Evolutionary conservation across 2,797 vertebrate genomes (phyloP).

Genomic region (Peromyscus aztecus): DNA sequence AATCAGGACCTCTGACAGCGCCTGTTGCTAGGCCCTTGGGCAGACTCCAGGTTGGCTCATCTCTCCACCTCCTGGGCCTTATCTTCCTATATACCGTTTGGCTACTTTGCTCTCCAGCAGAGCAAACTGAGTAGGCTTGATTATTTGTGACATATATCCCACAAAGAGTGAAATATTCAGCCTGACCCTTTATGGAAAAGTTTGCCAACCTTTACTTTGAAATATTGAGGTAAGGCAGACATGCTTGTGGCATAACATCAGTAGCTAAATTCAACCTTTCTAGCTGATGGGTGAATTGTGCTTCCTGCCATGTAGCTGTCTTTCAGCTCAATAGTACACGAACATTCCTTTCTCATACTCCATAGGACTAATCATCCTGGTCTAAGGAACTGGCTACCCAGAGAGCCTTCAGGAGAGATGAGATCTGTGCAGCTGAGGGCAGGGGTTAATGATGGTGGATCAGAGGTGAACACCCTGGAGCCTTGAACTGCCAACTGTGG

Average conservation of each 20-base stretch:
- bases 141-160: not conserved
- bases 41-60: too few relatives aligned
- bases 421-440: conserved; percentile 55
- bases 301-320: not conserved
- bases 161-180: not conserved
- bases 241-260: conserved; percentile 7
- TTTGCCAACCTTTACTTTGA: conserved; percentile 52
- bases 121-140: not conserved
- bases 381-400: conserved; percentile 27
- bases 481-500: not conserved
- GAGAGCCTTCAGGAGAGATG: conserved; percentile 9
- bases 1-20: too few relatives aligned
- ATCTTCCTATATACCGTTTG: not conserved
- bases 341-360: not conserved
- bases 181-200: not conserved
- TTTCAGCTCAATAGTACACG: not conserved
- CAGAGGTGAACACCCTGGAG: conserved; percentile 9
- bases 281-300: not conserved
- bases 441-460: conserved; percentile 47
- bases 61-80: too few relatives aligned
- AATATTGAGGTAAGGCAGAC: not conserved
- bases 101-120: not conserved
- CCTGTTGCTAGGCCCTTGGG: too few relatives aligned
- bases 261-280: conserved; percentile 29
- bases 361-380: not conserved